Evolutionary conservation across 2,113 vertebrate species (phyloP).

Genomic region (Apodemus sylvaticus): DNA sequence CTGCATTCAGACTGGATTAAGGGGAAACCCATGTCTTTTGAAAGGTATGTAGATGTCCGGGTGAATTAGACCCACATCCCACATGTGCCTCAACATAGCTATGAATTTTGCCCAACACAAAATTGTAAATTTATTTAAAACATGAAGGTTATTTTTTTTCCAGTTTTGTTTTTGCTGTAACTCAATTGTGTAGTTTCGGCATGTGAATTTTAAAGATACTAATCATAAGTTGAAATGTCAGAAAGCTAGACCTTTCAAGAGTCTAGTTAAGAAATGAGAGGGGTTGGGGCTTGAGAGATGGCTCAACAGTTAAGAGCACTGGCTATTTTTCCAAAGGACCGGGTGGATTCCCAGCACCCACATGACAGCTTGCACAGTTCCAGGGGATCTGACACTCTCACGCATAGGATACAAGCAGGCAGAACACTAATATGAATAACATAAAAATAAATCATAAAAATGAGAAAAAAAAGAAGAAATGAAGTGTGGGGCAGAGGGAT

Average conservation of each 20-base stretch:
- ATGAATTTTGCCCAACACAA: not conserved
- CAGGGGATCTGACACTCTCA: too few relatives aligned
- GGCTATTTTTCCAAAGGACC: too few relatives aligned
- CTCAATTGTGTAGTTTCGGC: not conserved
- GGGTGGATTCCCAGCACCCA: too few relatives aligned
- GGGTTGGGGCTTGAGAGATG: too few relatives aligned
- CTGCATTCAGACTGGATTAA: not conserved
- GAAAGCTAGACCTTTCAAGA: not conserved
- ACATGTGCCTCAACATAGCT: not conserved
- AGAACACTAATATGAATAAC: too few relatives aligned
- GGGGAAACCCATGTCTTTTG: not conserved
- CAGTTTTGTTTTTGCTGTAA: not conserved
- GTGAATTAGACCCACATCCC: not conserved
- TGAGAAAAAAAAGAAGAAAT: not conserved
- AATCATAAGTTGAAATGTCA: not conserved
- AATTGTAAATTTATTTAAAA: not conserved
- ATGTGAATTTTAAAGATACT: not conserved
- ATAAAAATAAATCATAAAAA: too few relatives aligned
- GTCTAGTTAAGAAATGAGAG: not conserved
- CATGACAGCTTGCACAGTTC: too few relatives aligned
- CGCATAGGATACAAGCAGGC: too few relatives aligned
- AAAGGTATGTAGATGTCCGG: not conserved
- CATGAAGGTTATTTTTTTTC: not conserved
- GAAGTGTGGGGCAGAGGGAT: not conserved
- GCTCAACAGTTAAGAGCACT: too few relatives aligned